phyloP scores from a whole-genome alignment of 2,113 vertebrate genomes.

The Apteryx mantelli region DNA sequence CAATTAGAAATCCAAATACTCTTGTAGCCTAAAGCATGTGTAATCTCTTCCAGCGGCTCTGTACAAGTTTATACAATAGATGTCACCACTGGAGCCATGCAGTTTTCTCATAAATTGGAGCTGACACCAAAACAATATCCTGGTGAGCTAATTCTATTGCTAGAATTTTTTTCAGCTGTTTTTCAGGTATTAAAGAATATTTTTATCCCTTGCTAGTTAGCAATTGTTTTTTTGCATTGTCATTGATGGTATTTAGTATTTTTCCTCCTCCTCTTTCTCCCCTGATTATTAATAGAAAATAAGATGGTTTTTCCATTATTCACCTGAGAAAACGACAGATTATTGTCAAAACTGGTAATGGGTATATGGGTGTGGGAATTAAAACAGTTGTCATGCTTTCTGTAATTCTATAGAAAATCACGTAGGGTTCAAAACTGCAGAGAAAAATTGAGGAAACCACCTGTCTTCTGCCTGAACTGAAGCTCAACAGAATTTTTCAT shows the following conservation, averaged over 20 bases:
- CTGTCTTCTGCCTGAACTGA: not conserved
- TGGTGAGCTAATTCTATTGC: conserved; percentile 79
- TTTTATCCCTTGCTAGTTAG: not conserved
- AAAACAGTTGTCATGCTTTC: not conserved
- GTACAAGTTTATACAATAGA: conserved; percentile 97
- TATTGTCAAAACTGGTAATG: not conserved
- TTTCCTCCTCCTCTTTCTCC: not conserved
- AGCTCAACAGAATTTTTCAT: not conserved
- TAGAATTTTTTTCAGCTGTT: not conserved
- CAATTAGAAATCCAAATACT: not conserved
- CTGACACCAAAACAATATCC: conserved; percentile 98
- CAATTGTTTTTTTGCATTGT: not conserved
- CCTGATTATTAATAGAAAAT: not conserved
- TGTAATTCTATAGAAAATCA: not conserved
- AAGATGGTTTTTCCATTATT: not conserved
- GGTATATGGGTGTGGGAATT: not conserved
- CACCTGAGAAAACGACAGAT: not conserved
- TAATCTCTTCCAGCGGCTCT: conserved; percentile 85
- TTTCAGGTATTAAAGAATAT: not conserved
- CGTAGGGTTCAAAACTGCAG: not conserved
- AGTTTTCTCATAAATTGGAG: conserved; percentile 96
- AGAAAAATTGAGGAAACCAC: not conserved
- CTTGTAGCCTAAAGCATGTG: not conserved
- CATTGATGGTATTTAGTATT: not conserved
- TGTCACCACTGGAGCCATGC: conserved; percentile 94